Evolutionary conservation across 2,797 vertebrate species (phyloP), one percentile per base, ranked within the genome.

Genomic region (Enteromius unitaeniatus): DNA sequence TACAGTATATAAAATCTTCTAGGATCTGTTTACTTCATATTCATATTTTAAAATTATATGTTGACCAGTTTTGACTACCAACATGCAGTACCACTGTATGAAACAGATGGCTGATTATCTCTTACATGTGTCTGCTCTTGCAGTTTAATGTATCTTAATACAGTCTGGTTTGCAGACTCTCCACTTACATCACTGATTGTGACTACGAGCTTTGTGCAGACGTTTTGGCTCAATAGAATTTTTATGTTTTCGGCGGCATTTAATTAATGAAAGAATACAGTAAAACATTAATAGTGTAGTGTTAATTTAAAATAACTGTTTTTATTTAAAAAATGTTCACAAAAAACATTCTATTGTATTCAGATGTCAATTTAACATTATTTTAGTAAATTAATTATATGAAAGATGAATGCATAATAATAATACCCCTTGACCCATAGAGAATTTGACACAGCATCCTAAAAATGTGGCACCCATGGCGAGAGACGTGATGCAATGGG

Each of bases 171-270:
- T 49, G 55, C 67, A 73, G 60, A 60, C 49, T 10, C 51, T 69
- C 45, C 72, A 40, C 37, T 83, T 83, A 45, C 79, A 55, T 67
- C 26, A 51, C 51, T n/a, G 34, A 55, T 28, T 28, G 58, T 34
- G 42, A 62, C 74, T 73, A 76, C 53, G 72, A 47, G 74, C 74
- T 73, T 49, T 69, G 58, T 84, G 51, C 81, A 45, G 45, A 14
- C 79, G 2, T 64, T 68, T 42, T 15, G 62, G 51, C 68, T 58
- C 49, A 2, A 42, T 11, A 42, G 0, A 42, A 42, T 53, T 21
- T 49, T 60, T 23, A 58, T n/a, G 13, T 26, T 60, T 60, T 60
- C 31, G 17, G 31, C 7, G 21, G 7, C 31, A 10, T 67, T 67
- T 37, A 37, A 37, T 67, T 10, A 9, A 11, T 67, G 0, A 62